phyloP scores from a whole-genome alignment of 1,140 invertebrate species.

The Callitettix versicolor region DNA sequence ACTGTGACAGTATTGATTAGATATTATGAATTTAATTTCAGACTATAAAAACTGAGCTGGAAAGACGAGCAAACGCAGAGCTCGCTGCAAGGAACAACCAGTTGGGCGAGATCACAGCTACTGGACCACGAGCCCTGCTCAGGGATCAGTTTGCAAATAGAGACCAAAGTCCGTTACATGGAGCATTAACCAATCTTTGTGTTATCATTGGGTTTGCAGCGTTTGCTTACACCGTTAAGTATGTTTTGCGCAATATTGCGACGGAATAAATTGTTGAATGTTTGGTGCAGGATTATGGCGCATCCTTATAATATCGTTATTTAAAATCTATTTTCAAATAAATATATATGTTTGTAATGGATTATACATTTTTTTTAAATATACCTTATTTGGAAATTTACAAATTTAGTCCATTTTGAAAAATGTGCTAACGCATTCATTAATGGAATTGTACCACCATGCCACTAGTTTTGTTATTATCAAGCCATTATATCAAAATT shows the following conservation, averaged over 20 bases:
- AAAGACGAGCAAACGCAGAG: slow-evolving; percentile 13
- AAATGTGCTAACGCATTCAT: too few species aligned
- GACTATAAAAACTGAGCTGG: slow-evolving; percentile 33
- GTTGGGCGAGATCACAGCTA: slow-evolving; percentile 1
- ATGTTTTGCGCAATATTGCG: slow-evolving; percentile 51
- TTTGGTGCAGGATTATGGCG: too few species aligned
- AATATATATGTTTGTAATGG: too few species aligned
- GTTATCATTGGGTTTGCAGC: slow-evolving; percentile 74
- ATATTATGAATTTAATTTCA: slow-evolving; percentile 21
- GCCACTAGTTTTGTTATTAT: too few species aligned
- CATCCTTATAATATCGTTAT: too few species aligned
- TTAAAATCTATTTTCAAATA: too few species aligned
- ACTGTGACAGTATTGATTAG: too few species aligned
- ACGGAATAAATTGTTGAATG: slow-evolving; percentile 6
- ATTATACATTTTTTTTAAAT: too few species aligned
- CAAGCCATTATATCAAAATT: too few species aligned
- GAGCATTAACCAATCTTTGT: slow-evolving; percentile 64
- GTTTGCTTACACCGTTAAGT: slow-evolving; percentile 78
- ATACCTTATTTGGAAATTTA: too few species aligned
- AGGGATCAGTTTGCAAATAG: slow-evolving; percentile 30
- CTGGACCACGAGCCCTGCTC: neutral
- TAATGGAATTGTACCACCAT: too few species aligned
- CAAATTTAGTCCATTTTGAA: too few species aligned
- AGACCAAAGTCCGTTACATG: slow-evolving; percentile 57
- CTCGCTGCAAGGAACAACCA: neutral